phyloP scores from a whole-genome alignment of 2,888 invertebrate species.

The Trissolcus japonicus region DNA sequence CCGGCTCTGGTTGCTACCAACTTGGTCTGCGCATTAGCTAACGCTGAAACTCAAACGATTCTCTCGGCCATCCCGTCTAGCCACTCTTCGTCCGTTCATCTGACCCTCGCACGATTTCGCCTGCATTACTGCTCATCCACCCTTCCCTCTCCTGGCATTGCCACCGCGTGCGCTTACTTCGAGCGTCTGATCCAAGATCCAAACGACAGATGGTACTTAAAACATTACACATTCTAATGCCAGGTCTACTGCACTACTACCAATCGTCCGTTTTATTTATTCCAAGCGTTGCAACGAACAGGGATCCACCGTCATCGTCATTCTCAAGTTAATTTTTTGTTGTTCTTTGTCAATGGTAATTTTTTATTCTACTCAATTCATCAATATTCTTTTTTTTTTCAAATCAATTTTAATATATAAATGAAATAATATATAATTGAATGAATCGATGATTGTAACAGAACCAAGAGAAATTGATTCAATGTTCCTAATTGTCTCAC shows the following conservation, averaged over 20 bases:
- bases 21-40: conserved; percentile 63
- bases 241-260: conserved; percentile 45
- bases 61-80: conserved; percentile 64
- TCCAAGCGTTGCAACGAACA: conserved; percentile 35
- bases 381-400: neutral
- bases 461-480: neutral
- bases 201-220: conserved; percentile 64
- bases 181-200: conserved; percentile 64
- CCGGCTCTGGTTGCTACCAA: conserved; percentile 65
- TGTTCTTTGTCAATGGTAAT: conserved; percentile 9
- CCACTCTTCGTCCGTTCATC: conserved; percentile 71
- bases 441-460: too few relatives aligned
- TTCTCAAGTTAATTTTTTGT: conserved; percentile 7
- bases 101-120: conserved; percentile 72
- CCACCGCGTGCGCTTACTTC: conserved; percentile 66
- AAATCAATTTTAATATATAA: neutral
- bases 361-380: conserved; percentile 2
- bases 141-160: conserved; percentile 62
- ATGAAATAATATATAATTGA: too few relatives aligned
- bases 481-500: neutral
- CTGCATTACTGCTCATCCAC: conserved; percentile 68
- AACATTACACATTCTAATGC: conserved; percentile 57
- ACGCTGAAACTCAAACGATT: conserved; percentile 61
- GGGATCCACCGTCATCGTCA: conserved; percentile 17
- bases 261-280: conserved; percentile 32